Evolutionary conservation across 2,888 invertebrate species (phyloP), one percentile per base, ranked within the genome.

Genomic region (Tinea pellionella): DNA sequence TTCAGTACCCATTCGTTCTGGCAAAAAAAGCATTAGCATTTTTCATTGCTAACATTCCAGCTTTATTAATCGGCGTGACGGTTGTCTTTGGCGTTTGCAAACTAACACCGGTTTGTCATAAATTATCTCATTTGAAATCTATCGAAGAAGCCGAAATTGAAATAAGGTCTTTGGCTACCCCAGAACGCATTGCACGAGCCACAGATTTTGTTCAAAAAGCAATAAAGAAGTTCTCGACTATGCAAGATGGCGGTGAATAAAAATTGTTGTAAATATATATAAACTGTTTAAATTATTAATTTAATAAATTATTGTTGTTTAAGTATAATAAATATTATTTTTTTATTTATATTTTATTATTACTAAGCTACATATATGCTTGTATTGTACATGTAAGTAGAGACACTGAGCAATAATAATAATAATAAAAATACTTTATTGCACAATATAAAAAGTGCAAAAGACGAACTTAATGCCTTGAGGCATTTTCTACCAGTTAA

Each of bases 111-210:
- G 16, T 53, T 8, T 53, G 53, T 24, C 18, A 18, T 24, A 53
- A 53, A n/a, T 12, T 53, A n/a, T 19, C 53, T 4, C 53, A 53
- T 24, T 53, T 16, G 53, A 53, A 53, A 24, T 53, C 53, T 53
- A 53, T 53, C 12, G 53, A 53, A 24, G 53, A 53, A 12, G 53
- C 53, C 18, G 53, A 53, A 53, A 53, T 53, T 53, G 53, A 53
- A 53, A 53, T 53, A 18, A 2, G 53, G 12, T 53, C 53, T 2
- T n/a, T 53, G 1, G 53, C 53, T 12, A 53, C 53, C 24, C 53
- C 53, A 18, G 53, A 53, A 53, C 18, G 53, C 1, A 53, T 53
- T 16, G 53, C 53, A 53, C 13, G 53, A 53, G 53, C 53, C 7
- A 53, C 53, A 24, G 53, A 53, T 53, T 53, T 53, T 12, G 53